These are phyloP conservation scores for Kryphioiulus occultus DNA, from an alignment of 2,888 invertebrate genomes.

Conservation along the genomic window DNA sequence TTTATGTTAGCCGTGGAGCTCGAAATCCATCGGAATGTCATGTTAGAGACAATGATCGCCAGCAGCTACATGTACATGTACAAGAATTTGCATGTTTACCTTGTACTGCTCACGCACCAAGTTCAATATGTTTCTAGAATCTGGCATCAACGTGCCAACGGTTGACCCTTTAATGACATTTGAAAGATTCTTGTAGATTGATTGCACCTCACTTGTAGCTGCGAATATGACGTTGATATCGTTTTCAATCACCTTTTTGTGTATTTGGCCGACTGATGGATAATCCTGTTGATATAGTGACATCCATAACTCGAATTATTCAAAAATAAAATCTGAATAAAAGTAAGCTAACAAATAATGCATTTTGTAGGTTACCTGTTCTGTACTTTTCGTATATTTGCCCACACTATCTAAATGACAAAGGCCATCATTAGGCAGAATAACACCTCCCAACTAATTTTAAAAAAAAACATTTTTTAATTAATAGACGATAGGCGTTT, in stretches of 20 bases:
- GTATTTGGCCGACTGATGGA: slow-evolving; percentile 66
- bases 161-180: slow-evolving; percentile 92
- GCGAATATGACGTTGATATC: slow-evolving; percentile 98
- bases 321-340: neutral
- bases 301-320: neutral
- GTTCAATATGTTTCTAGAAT: slow-evolving; percentile 96
- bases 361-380: slow-evolving; percentile 55
- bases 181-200: slow-evolving; percentile 82
- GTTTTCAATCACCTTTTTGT: slow-evolving; percentile 81
- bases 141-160: slow-evolving; percentile 85
- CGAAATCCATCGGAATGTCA: too few relatives aligned
- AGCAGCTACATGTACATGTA: neutral
- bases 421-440: slow-evolving; percentile 63
- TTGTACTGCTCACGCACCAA: slow-evolving; percentile 90
- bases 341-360: neutral
- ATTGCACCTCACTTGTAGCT: slow-evolving; percentile 84
- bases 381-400: slow-evolving; percentile 59
- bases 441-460: slow-evolving; percentile 58
- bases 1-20: too few relatives aligned
- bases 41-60: neutral
- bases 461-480: too few relatives aligned
- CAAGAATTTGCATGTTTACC: slow-evolving; percentile 65
- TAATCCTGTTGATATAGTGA: slow-evolving; percentile 62
- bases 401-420: slow-evolving; percentile 62
- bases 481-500: too few relatives aligned